Percentiles rank a stretch among this genome's conserved stretches.
phyloP scores from a whole-genome alignment of 1,140 invertebrate genomes.

The Arion vulgaris region DNA sequence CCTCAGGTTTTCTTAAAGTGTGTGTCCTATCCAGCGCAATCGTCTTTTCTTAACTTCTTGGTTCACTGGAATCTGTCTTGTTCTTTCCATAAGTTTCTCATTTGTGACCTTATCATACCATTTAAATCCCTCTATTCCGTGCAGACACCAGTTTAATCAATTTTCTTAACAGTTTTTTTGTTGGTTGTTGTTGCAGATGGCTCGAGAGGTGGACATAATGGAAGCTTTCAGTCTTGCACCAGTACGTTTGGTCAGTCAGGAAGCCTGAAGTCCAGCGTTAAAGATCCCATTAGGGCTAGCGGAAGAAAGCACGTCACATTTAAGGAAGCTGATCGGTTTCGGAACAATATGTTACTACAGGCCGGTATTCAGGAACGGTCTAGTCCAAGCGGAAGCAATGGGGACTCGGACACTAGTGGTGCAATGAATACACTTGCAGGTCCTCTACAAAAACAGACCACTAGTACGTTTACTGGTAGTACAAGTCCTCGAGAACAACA shows the following conservation, averaged over 20 bases:
- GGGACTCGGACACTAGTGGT: background rate
- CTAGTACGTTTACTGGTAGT: background rate
- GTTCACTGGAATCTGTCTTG: too few species aligned
- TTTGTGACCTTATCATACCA: too few species aligned
- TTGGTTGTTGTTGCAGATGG: too few species aligned
- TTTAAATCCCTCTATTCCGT: too few species aligned
- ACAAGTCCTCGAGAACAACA: background rate
- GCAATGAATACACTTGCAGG: background rate
- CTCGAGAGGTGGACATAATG: constrained; percentile 38
- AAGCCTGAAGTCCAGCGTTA: constrained; percentile 43
- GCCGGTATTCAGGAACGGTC: background rate
- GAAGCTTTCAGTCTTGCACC: constrained; percentile 40
- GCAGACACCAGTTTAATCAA: too few species aligned
- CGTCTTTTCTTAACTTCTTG: too few species aligned
- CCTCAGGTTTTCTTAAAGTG: too few species aligned
- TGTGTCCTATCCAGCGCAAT: too few species aligned
- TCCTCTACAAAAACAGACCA: background rate
- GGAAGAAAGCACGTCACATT: constrained; percentile 47
- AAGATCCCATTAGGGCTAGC: constrained; percentile 39
- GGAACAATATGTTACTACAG: background rate
- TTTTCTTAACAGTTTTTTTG: too few species aligned
- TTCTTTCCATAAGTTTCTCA: too few species aligned
- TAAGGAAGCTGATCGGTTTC: constrained; percentile 38
- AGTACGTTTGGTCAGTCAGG: constrained; percentile 28
- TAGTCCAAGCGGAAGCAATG: background rate